Base-by-base conservation (phyloP, 1,140 invertebrate species). In the Helicoverpa armigera region DNA sequence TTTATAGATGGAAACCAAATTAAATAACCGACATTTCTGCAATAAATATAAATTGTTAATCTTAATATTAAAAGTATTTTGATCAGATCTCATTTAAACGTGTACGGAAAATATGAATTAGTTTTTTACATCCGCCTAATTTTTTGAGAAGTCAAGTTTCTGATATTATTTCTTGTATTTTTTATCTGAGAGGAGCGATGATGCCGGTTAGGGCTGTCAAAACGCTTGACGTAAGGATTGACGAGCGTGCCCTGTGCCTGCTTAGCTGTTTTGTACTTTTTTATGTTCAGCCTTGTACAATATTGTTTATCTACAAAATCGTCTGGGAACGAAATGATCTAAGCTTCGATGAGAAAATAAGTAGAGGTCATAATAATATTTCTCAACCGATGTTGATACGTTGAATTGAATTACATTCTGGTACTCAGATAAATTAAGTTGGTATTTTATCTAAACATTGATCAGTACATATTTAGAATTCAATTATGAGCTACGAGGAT, bases 191-290 rank as follows among this genome's bases (percentile, higher is more conserved):
- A 73, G 85, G 85, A 80, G 83, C 88, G 87, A 84, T 94, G 93
- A 94, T 90, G 93, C 88, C 92, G 92, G 93, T 94, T 91, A 90
- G 86, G 88, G 86, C 93, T 94, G 93, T 94, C 93, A 94, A 91
- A 93, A 90, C 85, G 87, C 86, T 84, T 92, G 91, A 93, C 91
- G 90, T 87, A 84, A 86, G 85, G 91, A 94, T 94, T 94, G 93
- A 94, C 92, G 91, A 93, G 91, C 91, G 88, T 87, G 88, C 86
- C 88, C 85, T 77, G 35, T 43, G 78, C 84, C 81, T 86, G 82
- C 74, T 74, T 80, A 81, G 43, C 82, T 79, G 87, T 93, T 92
- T 94, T 92, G 86, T 90, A 89, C 87, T 92, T 91, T 88, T 93
- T 90, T 84, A 82, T 82, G 61, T 82, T 85, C 83, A 86, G 88